A percentile compares a stretch with the other conserved stretches of the same genome.
Evolutionary conservation across 2,797 vertebrate species (phyloP).

Genomic region (Gallinago solitaria): DNA sequence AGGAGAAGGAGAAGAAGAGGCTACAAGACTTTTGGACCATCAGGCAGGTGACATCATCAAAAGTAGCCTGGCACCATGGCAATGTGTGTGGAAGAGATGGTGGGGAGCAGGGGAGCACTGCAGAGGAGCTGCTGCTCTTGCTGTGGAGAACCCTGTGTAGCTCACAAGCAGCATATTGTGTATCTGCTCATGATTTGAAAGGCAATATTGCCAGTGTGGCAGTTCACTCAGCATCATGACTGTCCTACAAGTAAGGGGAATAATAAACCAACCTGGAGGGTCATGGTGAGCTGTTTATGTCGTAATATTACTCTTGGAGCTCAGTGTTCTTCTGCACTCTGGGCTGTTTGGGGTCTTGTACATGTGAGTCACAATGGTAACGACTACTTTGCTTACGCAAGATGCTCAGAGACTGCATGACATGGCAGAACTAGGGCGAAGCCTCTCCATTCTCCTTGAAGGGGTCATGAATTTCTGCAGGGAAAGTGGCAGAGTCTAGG

Average conservation of each 20-base stretch:
- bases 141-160: background rate
- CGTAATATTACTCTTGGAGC: background rate
- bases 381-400: background rate
- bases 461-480: background rate
- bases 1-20: background rate
- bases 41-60: background rate
- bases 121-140: background rate
- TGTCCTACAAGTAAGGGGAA: background rate
- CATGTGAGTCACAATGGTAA: background rate
- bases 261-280: background rate
- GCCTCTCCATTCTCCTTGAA: background rate
- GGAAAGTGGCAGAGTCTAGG: background rate
- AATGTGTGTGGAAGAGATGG: fast-evolving
- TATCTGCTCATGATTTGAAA: background rate
- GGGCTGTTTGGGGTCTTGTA: background rate
- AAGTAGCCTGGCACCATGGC: background rate
- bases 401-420: background rate
- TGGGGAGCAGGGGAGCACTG: fast-evolving
- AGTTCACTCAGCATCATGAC: background rate
- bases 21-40: background rate
- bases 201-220: fast-evolving
- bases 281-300: background rate
- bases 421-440: background rate
- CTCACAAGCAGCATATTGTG: background rate
- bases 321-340: background rate